Conservation (phyloP, 2,113 vertebrate genomes). For the Peromyscus polionotus region DNA sequence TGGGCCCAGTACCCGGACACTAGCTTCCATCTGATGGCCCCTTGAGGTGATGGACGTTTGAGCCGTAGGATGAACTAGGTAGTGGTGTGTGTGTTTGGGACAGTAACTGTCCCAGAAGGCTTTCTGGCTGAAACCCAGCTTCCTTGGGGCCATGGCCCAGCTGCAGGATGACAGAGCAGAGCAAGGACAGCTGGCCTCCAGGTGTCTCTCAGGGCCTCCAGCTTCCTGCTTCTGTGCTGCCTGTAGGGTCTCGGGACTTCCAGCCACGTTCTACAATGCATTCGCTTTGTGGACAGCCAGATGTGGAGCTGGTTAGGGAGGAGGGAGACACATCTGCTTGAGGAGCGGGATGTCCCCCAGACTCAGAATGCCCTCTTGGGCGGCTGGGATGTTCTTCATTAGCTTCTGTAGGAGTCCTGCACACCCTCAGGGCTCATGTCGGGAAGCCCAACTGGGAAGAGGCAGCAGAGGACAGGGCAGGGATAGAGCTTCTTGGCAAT, state of each 20-base stretch:
- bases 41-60: background rate
- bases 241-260: background rate
- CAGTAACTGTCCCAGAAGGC: conserved; percentile 71
- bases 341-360: conserved; percentile 45
- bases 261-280: background rate
- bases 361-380: conserved; percentile 50
- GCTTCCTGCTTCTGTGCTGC: background rate
- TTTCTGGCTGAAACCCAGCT: conserved; percentile 72
- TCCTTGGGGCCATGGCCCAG: background rate
- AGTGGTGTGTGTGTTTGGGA: conserved; percentile 70
- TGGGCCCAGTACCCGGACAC: background rate
- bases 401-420: background rate
- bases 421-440: background rate
- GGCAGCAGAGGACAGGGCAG: background rate
- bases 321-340: background rate
- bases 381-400: conserved; percentile 60
- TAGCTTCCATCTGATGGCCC: background rate
- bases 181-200: background rate
- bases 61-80: background rate
- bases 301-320: background rate
- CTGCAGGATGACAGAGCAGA: conserved; percentile 42
- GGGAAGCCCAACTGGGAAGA: background rate
- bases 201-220: conserved; percentile 4
- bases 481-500: background rate
- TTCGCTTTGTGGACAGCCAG: background rate